Percentiles rank a stretch among this genome's conserved stretches.
phyloP scores from a whole-genome alignment of 1,140 invertebrate genomes.

The Meteorus sp. region DNA sequence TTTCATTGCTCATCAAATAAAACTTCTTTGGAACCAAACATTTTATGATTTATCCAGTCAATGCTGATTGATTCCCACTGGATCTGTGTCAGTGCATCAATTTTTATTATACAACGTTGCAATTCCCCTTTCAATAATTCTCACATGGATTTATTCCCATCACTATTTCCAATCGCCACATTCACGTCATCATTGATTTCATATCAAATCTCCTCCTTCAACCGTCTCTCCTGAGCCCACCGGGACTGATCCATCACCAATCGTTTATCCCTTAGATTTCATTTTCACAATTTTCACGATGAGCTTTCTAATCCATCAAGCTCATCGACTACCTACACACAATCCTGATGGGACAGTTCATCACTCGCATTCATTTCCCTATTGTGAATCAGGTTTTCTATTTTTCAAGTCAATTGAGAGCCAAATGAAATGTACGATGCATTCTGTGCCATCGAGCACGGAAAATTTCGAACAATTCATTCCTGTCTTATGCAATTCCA shows the following conservation, averaged over 20 bases:
- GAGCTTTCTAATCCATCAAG: not conserved
- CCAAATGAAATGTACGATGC: too few relatives aligned
- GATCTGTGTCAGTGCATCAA: too few relatives aligned
- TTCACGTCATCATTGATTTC: conserved; percentile 3
- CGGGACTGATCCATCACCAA: not conserved
- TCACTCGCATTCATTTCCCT: not conserved
- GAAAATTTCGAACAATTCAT: too few relatives aligned
- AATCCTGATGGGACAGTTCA: not conserved
- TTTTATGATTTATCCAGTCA: too few relatives aligned
- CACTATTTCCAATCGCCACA: not conserved
- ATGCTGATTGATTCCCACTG: too few relatives aligned
- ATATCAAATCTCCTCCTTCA: conserved; percentile 7
- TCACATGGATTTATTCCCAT: conserved; percentile 4
- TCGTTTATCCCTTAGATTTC: not conserved
- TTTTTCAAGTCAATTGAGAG: too few relatives aligned
- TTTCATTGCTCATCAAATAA: too few relatives aligned
- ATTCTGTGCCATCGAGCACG: too few relatives aligned
- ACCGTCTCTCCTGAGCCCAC: not conserved
- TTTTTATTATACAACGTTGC: too few relatives aligned
- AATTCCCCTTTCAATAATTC: too few relatives aligned
- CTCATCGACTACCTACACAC: not conserved
- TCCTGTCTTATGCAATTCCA: too few relatives aligned
- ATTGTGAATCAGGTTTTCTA: not conserved
- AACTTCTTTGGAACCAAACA: too few relatives aligned
- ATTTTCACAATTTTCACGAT: not conserved